Base-by-base conservation (phyloP, 2,888 invertebrate genomes). In the Octodonta nipae region DNA sequence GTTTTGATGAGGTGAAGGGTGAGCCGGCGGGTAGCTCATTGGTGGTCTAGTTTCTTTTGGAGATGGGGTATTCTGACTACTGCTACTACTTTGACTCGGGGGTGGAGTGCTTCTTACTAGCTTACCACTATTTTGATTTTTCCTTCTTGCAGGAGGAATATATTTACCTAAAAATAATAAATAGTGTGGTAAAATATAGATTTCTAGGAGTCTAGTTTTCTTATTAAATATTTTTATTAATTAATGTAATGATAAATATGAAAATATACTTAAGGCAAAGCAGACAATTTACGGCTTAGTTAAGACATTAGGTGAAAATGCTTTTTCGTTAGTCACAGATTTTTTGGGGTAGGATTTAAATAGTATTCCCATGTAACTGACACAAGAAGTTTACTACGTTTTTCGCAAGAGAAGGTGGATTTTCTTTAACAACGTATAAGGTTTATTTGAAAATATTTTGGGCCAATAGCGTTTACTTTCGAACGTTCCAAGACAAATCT, bases 131-230 rank as follows among this genome's bases (percentile, higher is more conserved):
- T 72, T 58, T 30, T 60, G 60, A 43, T 70, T 71, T 67, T 84
- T 83, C 56, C 85, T 71, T 63, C 82, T 85, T 38, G 78, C 75
- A 12, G 84, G 83, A 38, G 82, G 80, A 40, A 83, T 73, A 60
- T 82, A 82, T 60, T 81, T 81, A 16, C 74, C 76, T 40, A 32
- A 22, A 33, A 32, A 25, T 31, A 5, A 32, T 13, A 6, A 28
- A 33, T 4, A 30, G 7, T 17, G 7, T 17, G 5, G 17, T 17
- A 17, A 5, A 17, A 6, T 17, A 6, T 17, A 17, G 17, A 5
- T 17, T 17, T 17, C 17, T 6, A 6, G 17, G 6, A 17, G 5
- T 17, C 17, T n/a, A n/a, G n/a, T n/a, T n/a, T n/a, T n/a, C n/a
- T n/a, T n/a, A n/a, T n/a, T n/a, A n/a, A n/a, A 15, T 35, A 29